These are phyloP conservation scores for Caenorhabditis afra DNA, from an alignment of 2,888 invertebrate genomes.

Conservation along the genomic window DNA sequence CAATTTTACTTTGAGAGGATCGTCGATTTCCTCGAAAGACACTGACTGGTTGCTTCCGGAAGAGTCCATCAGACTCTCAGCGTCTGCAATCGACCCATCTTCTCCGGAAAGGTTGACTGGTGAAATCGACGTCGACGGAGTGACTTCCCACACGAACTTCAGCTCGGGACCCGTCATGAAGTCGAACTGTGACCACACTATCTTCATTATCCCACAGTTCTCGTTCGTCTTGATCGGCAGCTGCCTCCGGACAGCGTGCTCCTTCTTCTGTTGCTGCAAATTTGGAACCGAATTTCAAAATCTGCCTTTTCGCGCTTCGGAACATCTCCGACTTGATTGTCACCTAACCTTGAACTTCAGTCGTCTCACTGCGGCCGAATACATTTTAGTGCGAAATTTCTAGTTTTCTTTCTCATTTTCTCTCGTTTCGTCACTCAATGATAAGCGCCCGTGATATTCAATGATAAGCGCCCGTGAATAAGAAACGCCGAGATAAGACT, in stretches of 20 bases:
- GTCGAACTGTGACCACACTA: conserved; percentile 78
- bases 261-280: conserved; percentile 63
- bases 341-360: conserved; percentile 49
- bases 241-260: conserved; percentile 52
- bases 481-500: conserved; percentile 17
- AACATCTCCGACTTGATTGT: neutral
- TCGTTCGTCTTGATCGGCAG: conserved; percentile 63
- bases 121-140: conserved; percentile 57
- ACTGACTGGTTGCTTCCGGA: conserved; percentile 67
- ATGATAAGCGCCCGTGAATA: conserved; percentile 17
- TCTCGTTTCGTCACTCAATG: conserved; percentile 20
- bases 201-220: conserved; percentile 72
- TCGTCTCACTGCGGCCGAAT: conserved; percentile 50
- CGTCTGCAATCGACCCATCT: conserved; percentile 68
- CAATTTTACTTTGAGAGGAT: conserved; percentile 65
- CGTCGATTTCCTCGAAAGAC: conserved; percentile 77
- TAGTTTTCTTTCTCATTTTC: conserved; percentile 24
- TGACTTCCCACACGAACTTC: conserved; percentile 76
- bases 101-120: conserved; percentile 63
- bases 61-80: conserved; percentile 66
- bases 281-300: neutral
- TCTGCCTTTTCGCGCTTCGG: neutral
- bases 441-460: conserved; percentile 31
- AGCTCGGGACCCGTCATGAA: conserved; percentile 78
- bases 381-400: conserved; percentile 24